Base-by-base conservation (phyloP, 2,113 vertebrate genomes). In the Emberiza fucata region DNA sequence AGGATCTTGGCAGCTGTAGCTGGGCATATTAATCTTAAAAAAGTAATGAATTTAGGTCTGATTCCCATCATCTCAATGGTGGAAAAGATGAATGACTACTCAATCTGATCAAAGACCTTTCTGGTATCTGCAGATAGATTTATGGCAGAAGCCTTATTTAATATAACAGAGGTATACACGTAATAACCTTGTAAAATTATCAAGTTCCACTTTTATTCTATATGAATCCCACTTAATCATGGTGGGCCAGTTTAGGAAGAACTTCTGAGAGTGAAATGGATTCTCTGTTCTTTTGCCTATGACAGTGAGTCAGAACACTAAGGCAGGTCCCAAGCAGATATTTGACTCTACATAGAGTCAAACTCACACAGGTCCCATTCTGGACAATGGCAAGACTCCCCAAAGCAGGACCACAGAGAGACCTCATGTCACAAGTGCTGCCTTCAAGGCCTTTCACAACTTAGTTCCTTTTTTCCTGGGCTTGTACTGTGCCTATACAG, bases 21-120 rank as follows among this genome's bases (percentile, higher is more conserved):
- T 80, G 48, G 42, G 19, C 79, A 85, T 59, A 59, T 96, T 86
- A 90, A 93, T 96, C 91, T 91, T 84, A 56, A 61, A 44, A 57
- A 95, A 93, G 53, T 88, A 93, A 95, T 92, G 78, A 81, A 94
- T 92, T 95, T 93, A 91, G 71, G 28, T 89, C 81, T 86, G 77
- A 95, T 91, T 95, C 68, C 72, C 60, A 64, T 94, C 75, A 87
- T 86, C 85, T 89, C 50, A 59, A 31, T 54, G 51, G 53, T 81
- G 35, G 78, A 81, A 95, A 95, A 92, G 71, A 94, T n/a, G 35
- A 94, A 94, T 10, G 5, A 76, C 48, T 73, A 10, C 63, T 85
- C 63, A 75, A 20, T 59, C 61, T 88, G 78, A 95, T 89, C 92
- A 95, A 95, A 97, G 75, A 87, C 47, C 28, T 69, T 81, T 86